phyloP scores from a whole-genome alignment of 2,888 invertebrate genomes.

The Chaitophorus viminalis region DNA sequence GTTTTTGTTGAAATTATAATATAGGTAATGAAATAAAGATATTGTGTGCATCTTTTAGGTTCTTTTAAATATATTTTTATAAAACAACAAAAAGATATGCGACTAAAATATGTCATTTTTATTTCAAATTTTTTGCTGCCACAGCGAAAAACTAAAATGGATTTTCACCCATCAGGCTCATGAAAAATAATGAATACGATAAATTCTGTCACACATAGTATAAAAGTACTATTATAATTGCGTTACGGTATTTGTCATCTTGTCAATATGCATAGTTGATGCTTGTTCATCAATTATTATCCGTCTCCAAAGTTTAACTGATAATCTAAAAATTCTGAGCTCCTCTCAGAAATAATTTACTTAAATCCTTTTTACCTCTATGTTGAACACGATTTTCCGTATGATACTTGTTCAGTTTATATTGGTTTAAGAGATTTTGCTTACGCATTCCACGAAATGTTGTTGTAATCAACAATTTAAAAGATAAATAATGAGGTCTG shows the following conservation, averaged over 20 bases:
- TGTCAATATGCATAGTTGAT: not conserved
- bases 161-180: not conserved
- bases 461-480: conserved; percentile 25
- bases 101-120: not conserved
- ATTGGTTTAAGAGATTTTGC: conserved; percentile 45
- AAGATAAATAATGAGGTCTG: conserved; percentile 28
- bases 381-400: not conserved
- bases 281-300: conserved; percentile 13
- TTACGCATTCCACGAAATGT: not conserved
- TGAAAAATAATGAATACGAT: not conserved
- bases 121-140: not conserved
- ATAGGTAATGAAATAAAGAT: not conserved
- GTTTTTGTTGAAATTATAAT: too few relatives aligned
- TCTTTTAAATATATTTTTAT: not conserved
- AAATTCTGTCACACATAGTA: too few relatives aligned
- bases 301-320: conserved; percentile 1
- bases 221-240: not conserved
- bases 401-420: not conserved
- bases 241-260: conserved; percentile 17
- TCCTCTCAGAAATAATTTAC: not conserved
- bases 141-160: not conserved
- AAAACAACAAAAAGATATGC: not conserved
- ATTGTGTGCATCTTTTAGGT: not conserved
- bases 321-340: not conserved
- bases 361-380: not conserved